Conservation (phyloP, 2,113 vertebrate species). For the Eonycteris spelaea region DNA sequence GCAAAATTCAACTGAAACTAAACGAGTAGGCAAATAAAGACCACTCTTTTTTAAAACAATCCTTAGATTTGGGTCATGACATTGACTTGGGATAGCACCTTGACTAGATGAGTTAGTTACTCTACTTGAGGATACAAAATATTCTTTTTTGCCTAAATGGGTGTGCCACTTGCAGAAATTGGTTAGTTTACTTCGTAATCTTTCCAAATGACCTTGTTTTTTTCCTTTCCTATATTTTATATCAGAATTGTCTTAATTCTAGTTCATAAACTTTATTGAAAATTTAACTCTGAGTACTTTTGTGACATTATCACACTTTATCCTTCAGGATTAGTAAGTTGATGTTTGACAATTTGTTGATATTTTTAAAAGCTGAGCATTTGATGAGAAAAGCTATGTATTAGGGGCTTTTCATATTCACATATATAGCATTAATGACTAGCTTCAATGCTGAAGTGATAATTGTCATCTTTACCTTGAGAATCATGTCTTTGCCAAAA, state of each 20-base stretch:
- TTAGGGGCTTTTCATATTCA: background rate
- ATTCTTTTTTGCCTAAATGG: background rate
- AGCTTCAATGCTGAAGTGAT: background rate
- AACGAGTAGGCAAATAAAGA: background rate
- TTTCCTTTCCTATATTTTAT: background rate
- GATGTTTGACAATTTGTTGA: background rate
- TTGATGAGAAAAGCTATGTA: background rate
- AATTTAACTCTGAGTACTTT: background rate
- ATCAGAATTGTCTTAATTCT: background rate
- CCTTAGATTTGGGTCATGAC: background rate
- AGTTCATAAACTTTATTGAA: background rate
- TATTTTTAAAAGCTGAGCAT: background rate
- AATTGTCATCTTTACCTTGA: background rate
- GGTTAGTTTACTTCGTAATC: background rate
- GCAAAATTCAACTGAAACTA: background rate
- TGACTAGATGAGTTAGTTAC: background rate
- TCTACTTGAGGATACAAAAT: background rate
- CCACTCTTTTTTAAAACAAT: background rate
- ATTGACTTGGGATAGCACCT: background rate
- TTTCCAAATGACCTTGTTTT: background rate
- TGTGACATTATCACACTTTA: background rate
- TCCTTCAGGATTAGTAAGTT: background rate
- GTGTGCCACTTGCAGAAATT: background rate
- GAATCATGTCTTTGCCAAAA: background rate
- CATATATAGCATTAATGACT: background rate